These are phyloP conservation scores for Nycticebus coucang DNA, from an alignment of 2,113 vertebrate species.

Conservation along the genomic window DNA sequence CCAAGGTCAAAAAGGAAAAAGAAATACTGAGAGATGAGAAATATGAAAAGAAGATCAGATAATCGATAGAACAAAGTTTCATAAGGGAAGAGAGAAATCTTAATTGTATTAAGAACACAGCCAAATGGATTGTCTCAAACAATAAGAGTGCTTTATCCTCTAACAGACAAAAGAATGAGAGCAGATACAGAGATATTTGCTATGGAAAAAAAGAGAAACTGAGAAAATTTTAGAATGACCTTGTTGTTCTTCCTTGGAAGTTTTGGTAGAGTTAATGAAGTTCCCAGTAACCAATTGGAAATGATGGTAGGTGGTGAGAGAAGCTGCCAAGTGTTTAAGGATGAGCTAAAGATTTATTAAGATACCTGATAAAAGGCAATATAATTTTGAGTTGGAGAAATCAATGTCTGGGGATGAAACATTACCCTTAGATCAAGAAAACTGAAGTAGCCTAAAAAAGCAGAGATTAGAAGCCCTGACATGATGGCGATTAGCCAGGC, in stretches of 20 bases:
- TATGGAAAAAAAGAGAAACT: not conserved
- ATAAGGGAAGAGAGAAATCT: not conserved
- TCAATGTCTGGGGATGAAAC: too few species aligned
- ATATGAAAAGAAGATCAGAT: too few species aligned
- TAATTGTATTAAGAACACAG: not conserved
- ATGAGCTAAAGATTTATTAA: not conserved
- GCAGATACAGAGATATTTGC: not conserved
- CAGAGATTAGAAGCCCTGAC: not conserved
- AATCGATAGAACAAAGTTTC: not conserved
- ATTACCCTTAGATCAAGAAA: not conserved
- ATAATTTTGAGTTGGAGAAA: not conserved
- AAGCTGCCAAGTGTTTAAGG: not conserved
- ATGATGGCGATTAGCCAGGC: not conserved
- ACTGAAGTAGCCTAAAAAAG: not conserved
- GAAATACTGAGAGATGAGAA: not conserved
- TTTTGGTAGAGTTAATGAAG: not conserved
- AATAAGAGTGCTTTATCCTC: not conserved
- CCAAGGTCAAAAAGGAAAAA: not conserved
- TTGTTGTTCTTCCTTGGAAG: not conserved
- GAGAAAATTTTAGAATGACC: not conserved
- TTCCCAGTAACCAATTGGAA: not conserved
- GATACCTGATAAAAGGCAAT: not conserved
- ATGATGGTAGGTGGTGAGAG: rapidly evolving
- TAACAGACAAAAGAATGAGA: not conserved
- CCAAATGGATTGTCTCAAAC: not conserved